These are phyloP conservation scores for Lasius platythorax DNA, from an alignment of 2,888 invertebrate genomes.

Conservation along the genomic window DNA sequence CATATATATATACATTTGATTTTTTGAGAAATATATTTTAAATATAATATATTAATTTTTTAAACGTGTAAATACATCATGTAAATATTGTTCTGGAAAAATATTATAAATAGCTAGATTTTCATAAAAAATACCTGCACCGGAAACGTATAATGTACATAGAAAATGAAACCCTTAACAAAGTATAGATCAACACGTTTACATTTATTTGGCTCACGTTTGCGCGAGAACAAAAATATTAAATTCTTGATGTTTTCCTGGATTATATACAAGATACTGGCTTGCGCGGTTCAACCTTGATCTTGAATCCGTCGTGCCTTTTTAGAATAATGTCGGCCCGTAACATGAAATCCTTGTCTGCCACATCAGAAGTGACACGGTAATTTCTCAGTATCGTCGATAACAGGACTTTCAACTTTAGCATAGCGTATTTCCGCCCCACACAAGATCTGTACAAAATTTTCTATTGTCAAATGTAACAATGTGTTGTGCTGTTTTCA, in stretches of 20 bases:
- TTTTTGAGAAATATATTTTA: neutral
- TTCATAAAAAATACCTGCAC: neutral
- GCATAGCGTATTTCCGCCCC: slow-evolving; percentile 93
- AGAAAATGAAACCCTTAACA: neutral
- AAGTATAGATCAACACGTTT: no score
- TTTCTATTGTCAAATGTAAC: neutral
- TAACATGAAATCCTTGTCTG: slow-evolving; percentile 90
- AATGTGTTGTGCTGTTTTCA: neutral
- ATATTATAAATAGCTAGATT: neutral
- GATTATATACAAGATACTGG: neutral
- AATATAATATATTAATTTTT: neutral
- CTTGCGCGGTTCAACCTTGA: slow-evolving; percentile 90
- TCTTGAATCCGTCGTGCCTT: slow-evolving; percentile 92
- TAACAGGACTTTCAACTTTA: slow-evolving; percentile 92
- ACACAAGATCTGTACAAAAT: slow-evolving; percentile 86
- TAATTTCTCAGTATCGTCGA: slow-evolving; percentile 92
- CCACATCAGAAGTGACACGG: slow-evolving; percentile 90
- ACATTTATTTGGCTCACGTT: neutral
- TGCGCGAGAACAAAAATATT: neutral
- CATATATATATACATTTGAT: neutral
- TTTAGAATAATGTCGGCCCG: slow-evolving; percentile 93
- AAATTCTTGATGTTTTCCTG: neutral
- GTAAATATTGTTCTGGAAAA: neutral
- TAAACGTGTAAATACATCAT: neutral
- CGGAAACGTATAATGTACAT: neutral